Percentiles rank a stretch among this genome's conserved stretches.
Conservation (phyloP, 2,888 invertebrate species). For the Ectemnius cavifrons region DNA sequence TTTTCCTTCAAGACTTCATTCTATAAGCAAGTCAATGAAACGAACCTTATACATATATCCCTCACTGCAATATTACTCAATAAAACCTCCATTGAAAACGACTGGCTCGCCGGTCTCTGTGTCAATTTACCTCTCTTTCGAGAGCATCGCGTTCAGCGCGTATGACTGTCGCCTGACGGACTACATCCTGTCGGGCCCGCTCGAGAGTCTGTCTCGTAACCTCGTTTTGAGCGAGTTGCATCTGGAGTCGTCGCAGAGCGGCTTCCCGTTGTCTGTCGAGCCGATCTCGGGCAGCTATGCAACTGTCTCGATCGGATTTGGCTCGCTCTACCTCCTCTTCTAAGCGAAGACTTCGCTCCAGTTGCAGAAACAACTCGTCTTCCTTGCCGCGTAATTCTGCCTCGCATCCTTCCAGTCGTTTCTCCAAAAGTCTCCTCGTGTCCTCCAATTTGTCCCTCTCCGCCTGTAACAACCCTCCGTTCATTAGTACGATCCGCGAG, state of each 20-base stretch:
- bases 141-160: conserved; percentile 81
- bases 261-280: conserved; percentile 70
- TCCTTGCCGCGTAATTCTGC: conserved; percentile 81
- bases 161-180: conserved; percentile 81
- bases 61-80: no score
- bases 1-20: conserved; percentile 81
- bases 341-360: conserved; percentile 81
- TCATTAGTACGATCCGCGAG: conserved; percentile 1
- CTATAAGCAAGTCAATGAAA: conserved; percentile 71
- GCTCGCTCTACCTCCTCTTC: conserved; percentile 79
- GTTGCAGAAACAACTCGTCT: conserved; percentile 82
- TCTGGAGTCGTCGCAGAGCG: conserved; percentile 78
- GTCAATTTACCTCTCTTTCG: conserved; percentile 79
- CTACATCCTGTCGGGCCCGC: conserved; percentile 81
- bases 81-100: no score
- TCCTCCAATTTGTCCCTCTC: conserved; percentile 81
- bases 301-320: conserved; percentile 68
- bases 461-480: conserved; percentile 74
- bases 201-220: conserved; percentile 80
- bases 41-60: not conserved
- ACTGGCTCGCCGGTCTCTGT: not conserved
- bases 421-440: conserved; percentile 79
- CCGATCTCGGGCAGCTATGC: conserved; percentile 67
- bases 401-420: conserved; percentile 80
- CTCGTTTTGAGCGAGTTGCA: conserved; percentile 81